Conservation (phyloP, 2,113 vertebrate species). For the Lasiurus cinereus region DNA sequence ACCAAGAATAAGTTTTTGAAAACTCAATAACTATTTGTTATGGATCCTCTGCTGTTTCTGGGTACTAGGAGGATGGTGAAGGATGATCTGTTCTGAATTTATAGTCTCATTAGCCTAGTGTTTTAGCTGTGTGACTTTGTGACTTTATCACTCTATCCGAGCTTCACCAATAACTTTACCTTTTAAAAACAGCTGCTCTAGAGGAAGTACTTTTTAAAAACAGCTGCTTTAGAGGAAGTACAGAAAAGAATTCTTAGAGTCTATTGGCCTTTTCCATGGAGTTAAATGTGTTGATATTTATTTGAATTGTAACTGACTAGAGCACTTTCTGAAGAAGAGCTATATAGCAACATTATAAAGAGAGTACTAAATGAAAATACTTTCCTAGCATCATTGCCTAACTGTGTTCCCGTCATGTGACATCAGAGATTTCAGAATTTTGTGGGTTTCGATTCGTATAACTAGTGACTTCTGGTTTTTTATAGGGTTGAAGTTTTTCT, state of each 20-base stretch:
- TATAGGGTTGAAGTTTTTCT: constrained; percentile 40
- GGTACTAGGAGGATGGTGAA: background rate
- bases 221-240: constrained; percentile 9
- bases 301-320: constrained; percentile 28
- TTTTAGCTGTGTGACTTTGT: background rate
- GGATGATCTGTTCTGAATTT: constrained; percentile 20
- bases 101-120: background rate
- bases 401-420: constrained; percentile 31
- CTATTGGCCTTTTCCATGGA: constrained; percentile 51
- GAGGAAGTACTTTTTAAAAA: background rate
- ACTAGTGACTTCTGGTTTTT: constrained; percentile 33
- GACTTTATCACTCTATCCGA: constrained; percentile 40
- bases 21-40: constrained; percentile 12
- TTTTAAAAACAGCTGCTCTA: background rate
- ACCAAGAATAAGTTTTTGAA: constrained; percentile 18
- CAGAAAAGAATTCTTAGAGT: constrained; percentile 41
- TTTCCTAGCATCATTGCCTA: constrained; percentile 38
- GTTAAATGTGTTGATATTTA: constrained; percentile 45
- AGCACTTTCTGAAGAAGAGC: constrained; percentile 20
- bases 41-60: background rate
- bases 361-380: constrained; percentile 31
- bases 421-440: constrained; percentile 48
- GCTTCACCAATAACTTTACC: background rate
- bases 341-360: background rate
- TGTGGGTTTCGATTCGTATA: constrained; percentile 48